phyloP scores from a whole-genome alignment of 2,888 invertebrate genomes.

The Cetonia aurata region DNA sequence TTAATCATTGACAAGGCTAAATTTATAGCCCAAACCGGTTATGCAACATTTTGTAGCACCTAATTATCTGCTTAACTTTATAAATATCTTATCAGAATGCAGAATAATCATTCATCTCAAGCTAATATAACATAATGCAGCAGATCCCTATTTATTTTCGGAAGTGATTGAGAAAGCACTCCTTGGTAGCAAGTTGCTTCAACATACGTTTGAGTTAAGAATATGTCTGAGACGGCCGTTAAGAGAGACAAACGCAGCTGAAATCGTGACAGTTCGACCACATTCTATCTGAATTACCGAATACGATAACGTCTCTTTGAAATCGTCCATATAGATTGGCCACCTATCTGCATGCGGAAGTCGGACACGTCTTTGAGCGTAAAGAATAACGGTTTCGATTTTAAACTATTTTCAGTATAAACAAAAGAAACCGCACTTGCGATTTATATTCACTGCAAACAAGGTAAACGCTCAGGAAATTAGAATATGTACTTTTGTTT shows the following conservation, averaged over 20 bases:
- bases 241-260: background rate
- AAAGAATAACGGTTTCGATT: no score
- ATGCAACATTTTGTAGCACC: no score
- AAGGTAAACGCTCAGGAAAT: no score
- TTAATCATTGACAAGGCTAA: no score
- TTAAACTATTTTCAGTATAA: no score
- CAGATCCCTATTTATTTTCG: constrained; percentile 56
- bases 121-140: constrained; percentile 45
- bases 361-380: constrained; percentile 16
- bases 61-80: no score
- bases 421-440: no score
- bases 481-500: no score
- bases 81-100: no score
- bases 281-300: constrained; percentile 55
- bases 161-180: constrained; percentile 60
- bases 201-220: constrained; percentile 59
- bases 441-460: no score
- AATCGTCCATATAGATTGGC: constrained; percentile 62
- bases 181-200: constrained; percentile 58
- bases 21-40: no score
- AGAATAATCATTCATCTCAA: constrained; percentile 4
- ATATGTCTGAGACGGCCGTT: constrained; percentile 48
- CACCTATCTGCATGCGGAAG: constrained; percentile 59
- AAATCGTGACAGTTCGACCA: constrained; percentile 46
- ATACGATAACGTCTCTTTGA: constrained; percentile 63